Evolutionary conservation across 1,140 invertebrate species (phyloP).

Genomic region (Musca vetustissima): DNA sequence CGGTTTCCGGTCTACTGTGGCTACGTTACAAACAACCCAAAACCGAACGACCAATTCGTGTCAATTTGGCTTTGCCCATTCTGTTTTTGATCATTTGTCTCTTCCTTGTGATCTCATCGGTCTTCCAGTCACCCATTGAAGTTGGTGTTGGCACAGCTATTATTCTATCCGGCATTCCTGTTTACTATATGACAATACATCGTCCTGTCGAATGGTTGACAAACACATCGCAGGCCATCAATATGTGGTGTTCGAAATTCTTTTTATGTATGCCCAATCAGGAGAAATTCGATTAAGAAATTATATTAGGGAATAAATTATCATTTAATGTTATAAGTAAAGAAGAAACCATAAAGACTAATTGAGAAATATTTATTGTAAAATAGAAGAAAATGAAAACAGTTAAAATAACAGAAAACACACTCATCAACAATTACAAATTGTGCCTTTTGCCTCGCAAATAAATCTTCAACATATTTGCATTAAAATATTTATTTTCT

Average conservation of each 20-base stretch:
- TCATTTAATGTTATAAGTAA: slow-evolving; percentile 12
- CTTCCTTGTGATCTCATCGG: slow-evolving; percentile 83
- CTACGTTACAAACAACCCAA: slow-evolving; percentile 78
- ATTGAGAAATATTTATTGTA: slow-evolving; percentile 11
- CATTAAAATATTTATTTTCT: no score
- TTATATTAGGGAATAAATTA: slow-evolving; percentile 14
- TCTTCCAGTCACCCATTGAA: slow-evolving; percentile 72
- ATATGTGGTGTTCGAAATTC: slow-evolving; percentile 70
- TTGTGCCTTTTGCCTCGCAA: slow-evolving; percentile 18
- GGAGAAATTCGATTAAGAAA: slow-evolving; percentile 48
- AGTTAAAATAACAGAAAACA: not conserved
- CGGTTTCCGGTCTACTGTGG: slow-evolving; percentile 84
- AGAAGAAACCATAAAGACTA: slow-evolving; percentile 19
- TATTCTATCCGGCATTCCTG: slow-evolving; percentile 79
- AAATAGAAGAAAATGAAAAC: not conserved
- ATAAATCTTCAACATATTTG: not conserved
- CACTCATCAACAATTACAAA: not conserved
- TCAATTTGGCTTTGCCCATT: slow-evolving; percentile 73
- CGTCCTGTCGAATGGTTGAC: slow-evolving; percentile 65
- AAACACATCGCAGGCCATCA: slow-evolving; percentile 63
- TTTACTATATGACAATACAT: slow-evolving; percentile 83
- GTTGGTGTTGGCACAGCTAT: slow-evolving; percentile 82
- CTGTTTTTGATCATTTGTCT: slow-evolving; percentile 82
- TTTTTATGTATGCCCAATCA: slow-evolving; percentile 72
- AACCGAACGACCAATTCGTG: slow-evolving; percentile 71